Evolutionary conservation across 2,888 invertebrate genomes (phyloP), one percentile per base, ranked within the genome.

Genomic region (Neoascia interrupta): DNA sequence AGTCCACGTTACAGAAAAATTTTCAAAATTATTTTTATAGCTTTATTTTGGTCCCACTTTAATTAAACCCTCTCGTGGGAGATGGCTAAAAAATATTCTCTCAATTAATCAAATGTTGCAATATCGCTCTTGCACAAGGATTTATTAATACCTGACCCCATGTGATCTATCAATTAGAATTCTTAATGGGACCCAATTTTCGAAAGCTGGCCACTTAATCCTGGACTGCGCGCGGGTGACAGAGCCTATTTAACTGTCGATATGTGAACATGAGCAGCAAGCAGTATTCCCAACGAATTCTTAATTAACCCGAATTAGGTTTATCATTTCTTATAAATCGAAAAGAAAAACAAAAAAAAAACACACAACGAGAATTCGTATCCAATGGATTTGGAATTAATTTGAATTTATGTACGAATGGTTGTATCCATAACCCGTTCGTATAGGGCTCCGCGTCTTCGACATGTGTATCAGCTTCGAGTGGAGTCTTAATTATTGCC

Each of bases 161-260:
- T 73, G 79, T 68, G 79, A 79, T 79, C 79, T 79, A 79, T 79
- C 73, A 79, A 79, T 79, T 79, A 79, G 66, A 79, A 79, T 79
- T 13, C 58, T 66, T 60, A 73, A 79, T 79, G 53, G 43, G 54
- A 51, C 54, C 72, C 61, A 79, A 73, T 79, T 79, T 68, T 49
- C 72, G 16, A 60, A n/a, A 69, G 37, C 58, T 72, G 37, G 45
- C 31, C 45, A 72, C 76, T 72, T 76, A 76, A 72, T 66, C 70
- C 54, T 58, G 72, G 72, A 60, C 49, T 70, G 72, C 53, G 11
- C 47, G 26, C 39, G 21, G 6, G 10, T 31, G 21, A 37, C 36
- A 6, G 13, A 18, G 13, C 37, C 10, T 56, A 8, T 68, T 60
- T 23, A 54, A 54, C 54, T 61, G 58, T 60, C 51, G 0, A 37